Evolutionary conservation across 1,140 invertebrate genomes (phyloP).

Genomic region (Meloidogyne hapla): DNA sequence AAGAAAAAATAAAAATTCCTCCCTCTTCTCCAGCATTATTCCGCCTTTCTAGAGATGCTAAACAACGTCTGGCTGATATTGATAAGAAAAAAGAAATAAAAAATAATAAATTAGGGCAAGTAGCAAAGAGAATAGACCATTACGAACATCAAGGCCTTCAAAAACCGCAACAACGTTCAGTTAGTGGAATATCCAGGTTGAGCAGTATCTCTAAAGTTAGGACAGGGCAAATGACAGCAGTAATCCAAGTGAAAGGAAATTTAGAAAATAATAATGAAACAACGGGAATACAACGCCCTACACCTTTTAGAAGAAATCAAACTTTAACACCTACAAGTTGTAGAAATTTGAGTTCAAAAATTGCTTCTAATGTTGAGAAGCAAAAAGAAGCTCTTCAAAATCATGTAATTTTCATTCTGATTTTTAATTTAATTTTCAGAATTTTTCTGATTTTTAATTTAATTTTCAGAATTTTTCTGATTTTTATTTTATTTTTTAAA

Average conservation of each 20-base stretch:
- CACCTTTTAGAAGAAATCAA: conserved; percentile 3
- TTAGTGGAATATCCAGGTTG: background rate
- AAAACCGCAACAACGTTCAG: background rate
- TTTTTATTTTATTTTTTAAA: background rate
- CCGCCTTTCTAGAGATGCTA: background rate
- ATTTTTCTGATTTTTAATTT: background rate
- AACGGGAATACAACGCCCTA: background rate
- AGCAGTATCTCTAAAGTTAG: background rate
- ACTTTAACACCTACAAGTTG: background rate
- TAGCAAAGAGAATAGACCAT: background rate
- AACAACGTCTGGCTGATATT: background rate
- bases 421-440: background rate
- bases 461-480: background rate
- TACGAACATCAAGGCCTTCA: background rate
- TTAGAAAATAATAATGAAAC: background rate
- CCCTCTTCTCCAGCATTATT: background rate
- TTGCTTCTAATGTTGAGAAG: background rate
- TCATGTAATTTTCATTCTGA: background rate
- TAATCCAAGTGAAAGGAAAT: background rate
- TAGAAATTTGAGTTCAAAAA: conserved; percentile 2
- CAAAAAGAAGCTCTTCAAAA: background rate
- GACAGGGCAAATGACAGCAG: background rate
- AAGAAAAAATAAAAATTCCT: background rate
- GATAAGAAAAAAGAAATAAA: background rate
- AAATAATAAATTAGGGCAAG: background rate